Conservation (phyloP, 2,888 invertebrate genomes). For the Aporophyla nigra region DNA sequence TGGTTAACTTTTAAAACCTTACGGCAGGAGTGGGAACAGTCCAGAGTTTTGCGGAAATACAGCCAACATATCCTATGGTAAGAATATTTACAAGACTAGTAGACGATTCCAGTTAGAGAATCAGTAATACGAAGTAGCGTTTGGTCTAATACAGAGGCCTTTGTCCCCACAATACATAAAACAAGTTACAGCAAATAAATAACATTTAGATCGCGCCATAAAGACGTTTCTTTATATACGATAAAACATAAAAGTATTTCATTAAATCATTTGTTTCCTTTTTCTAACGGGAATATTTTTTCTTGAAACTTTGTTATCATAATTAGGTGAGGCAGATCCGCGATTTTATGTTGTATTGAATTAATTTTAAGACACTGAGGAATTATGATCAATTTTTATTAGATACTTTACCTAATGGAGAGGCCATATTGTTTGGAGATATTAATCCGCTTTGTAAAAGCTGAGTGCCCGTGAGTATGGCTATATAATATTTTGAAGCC, state of each 20-base stretch:
- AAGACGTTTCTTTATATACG: slow-evolving; percentile 52
- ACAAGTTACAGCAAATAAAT: slow-evolving; percentile 67
- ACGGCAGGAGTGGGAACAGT: background rate
- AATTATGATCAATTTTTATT: slow-evolving; percentile 56
- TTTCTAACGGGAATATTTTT: slow-evolving; percentile 40
- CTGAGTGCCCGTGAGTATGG: slow-evolving; percentile 5
- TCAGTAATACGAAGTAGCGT: slow-evolving; percentile 43
- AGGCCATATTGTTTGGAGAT: slow-evolving; percentile 39
- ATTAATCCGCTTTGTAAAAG: slow-evolving; percentile 44
- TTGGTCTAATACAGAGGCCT: slow-evolving; percentile 39
- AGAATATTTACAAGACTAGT: slow-evolving; percentile 55
- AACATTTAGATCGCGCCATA: slow-evolving; percentile 57
- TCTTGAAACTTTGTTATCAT: slow-evolving; percentile 54
- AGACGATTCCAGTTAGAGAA: slow-evolving; percentile 50
- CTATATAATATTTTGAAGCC: slow-evolving; percentile 25
- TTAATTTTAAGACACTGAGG: slow-evolving; percentile 54
- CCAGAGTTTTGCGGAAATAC: background rate
- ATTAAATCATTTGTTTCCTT: slow-evolving; percentile 44
- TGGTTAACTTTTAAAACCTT: background rate
- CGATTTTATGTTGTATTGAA: slow-evolving; percentile 59
- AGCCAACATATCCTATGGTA: background rate
- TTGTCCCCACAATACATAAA: slow-evolving; percentile 60
- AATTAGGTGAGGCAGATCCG: slow-evolving; percentile 43
- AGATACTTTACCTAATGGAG: slow-evolving; percentile 42
- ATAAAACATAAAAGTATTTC: slow-evolving; percentile 46